These are phyloP conservation scores for Lottia scabra DNA, from an alignment of 2,888 invertebrate species.

Conservation along the genomic window DNA sequence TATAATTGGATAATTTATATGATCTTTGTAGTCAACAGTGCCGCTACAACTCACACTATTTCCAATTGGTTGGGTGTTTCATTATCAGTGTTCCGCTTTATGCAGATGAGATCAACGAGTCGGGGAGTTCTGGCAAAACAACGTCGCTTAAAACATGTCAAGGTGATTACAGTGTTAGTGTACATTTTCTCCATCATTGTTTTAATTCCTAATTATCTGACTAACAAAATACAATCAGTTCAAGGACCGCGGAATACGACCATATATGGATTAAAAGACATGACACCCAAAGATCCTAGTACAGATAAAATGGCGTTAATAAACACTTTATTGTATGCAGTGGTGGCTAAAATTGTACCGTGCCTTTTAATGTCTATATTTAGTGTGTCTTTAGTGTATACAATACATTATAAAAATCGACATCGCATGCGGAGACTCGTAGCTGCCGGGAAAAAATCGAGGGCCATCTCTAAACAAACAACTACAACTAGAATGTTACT, in stretches of 20 bases:
- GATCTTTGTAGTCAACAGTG: conserved; percentile 85
- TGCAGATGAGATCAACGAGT: conserved; percentile 60
- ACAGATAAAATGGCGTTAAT: conserved; percentile 45
- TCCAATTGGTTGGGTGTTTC: conserved; percentile 94
- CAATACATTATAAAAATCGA: conserved; percentile 44
- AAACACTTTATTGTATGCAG: conserved; percentile 73
- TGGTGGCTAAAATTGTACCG: conserved; percentile 90
- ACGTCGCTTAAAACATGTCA: conserved; percentile 44
- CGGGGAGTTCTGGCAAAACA: conserved; percentile 49
- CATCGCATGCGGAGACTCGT: conserved; percentile 45
- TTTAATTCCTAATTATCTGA: conserved; percentile 86
- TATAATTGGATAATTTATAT: conserved; percentile 68
- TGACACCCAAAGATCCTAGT: conserved; percentile 47
- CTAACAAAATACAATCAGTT: conserved; percentile 76
- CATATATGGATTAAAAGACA: conserved; percentile 43
- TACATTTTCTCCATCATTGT: conserved; percentile 86
- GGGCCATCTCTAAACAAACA: conserved; percentile 67
- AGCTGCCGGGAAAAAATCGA: conserved; percentile 38
- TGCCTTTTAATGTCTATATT: conserved; percentile 84
- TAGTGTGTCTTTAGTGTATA: conserved; percentile 66
- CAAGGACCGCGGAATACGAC: conserved; percentile 36
- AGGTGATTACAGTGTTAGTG: conserved; percentile 74
- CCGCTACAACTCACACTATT: conserved; percentile 90
- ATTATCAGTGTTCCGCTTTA: conserved; percentile 90
- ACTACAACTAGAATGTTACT: conserved; percentile 90